Evolutionary conservation across 2,797 vertebrate species (phyloP).

Genomic region (Spondyliosoma cantharus): DNA sequence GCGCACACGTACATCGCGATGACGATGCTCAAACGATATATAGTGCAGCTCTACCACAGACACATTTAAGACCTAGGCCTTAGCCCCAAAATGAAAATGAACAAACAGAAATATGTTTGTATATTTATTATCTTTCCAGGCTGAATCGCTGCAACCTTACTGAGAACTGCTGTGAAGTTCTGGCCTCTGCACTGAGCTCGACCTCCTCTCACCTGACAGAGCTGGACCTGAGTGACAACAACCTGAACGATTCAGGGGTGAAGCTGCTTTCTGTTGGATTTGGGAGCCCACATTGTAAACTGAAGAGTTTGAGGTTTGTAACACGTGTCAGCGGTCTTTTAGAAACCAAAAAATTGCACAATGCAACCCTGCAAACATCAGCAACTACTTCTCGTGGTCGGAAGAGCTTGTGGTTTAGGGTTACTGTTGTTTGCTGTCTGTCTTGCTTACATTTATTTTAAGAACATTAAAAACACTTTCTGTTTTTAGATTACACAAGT

Average conservation of each 20-base stretch:
- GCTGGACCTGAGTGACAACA: slow-evolving; percentile 65
- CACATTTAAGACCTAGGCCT: too few relatives aligned
- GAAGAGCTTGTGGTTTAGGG: not conserved
- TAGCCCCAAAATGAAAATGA: not conserved
- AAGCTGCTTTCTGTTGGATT: slow-evolving; percentile 49
- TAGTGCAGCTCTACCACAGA: too few relatives aligned
- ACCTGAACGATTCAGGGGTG: slow-evolving; percentile 58
- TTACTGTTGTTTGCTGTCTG: not conserved
- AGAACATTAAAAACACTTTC: not conserved
- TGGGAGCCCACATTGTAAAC: slow-evolving; percentile 49
- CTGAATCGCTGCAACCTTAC: slow-evolving; percentile 58
- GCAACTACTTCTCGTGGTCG: not conserved
- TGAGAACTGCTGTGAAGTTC: slow-evolving; percentile 41
- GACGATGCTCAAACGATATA: too few relatives aligned
- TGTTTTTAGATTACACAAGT: slow-evolving; percentile 47
- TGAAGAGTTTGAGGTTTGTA: slow-evolving; percentile 58
- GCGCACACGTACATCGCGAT: too few relatives aligned
- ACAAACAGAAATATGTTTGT: not conserved
- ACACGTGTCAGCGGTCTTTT: not conserved
- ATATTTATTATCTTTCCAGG: slow-evolving; percentile 20
- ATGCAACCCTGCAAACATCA: not conserved
- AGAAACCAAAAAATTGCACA: not conserved
- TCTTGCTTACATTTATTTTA: too few relatives aligned
- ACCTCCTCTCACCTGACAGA: slow-evolving; percentile 45
- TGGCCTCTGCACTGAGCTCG: slow-evolving; percentile 47